Conservation (phyloP, 2,797 vertebrate species). For the Fistularia commersonii region DNA sequence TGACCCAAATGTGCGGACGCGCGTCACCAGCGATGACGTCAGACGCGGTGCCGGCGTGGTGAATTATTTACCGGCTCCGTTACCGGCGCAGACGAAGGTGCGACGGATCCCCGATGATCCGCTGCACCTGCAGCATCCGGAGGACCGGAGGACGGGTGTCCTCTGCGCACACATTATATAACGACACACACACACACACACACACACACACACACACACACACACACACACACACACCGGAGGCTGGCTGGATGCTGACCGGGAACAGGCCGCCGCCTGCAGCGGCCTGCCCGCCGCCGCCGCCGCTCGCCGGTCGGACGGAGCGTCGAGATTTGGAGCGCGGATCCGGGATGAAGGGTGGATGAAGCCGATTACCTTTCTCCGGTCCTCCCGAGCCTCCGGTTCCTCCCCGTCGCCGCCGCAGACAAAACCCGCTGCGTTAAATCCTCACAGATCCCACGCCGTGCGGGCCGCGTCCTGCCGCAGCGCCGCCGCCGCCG, state of each 20-base stretch:
- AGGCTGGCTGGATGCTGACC: slow-evolving; percentile 25
- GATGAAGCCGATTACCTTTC: not conserved
- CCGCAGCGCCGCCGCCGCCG: slow-evolving; percentile 26
- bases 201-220: no score
- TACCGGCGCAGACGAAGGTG: not conserved
- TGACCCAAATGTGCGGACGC: not conserved
- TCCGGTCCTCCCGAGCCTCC: slow-evolving; percentile 6
- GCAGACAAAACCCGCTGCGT: slow-evolving; percentile 11
- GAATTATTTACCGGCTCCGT: not conserved
- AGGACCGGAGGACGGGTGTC: slow-evolving; percentile 11
- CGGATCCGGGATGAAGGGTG: slow-evolving; percentile 29
- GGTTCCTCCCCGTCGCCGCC: not conserved
- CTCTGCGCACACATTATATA: slow-evolving; percentile 54
- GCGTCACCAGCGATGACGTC: not conserved
- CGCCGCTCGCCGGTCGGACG: not conserved
- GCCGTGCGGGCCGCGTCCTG: slow-evolving; percentile 20
- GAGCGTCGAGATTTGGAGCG: not conserved
- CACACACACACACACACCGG: not conserved
- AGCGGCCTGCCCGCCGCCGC: not conserved
- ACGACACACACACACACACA: slow-evolving; percentile 1
- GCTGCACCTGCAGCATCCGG: not conserved
- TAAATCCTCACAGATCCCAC: slow-evolving; percentile 29
- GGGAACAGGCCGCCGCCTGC: slow-evolving; percentile 26
- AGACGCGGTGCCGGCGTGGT: not conserved
- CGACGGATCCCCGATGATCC: no score